Conservation (phyloP, 2,888 invertebrate species). For the Torymus texanus region DNA sequence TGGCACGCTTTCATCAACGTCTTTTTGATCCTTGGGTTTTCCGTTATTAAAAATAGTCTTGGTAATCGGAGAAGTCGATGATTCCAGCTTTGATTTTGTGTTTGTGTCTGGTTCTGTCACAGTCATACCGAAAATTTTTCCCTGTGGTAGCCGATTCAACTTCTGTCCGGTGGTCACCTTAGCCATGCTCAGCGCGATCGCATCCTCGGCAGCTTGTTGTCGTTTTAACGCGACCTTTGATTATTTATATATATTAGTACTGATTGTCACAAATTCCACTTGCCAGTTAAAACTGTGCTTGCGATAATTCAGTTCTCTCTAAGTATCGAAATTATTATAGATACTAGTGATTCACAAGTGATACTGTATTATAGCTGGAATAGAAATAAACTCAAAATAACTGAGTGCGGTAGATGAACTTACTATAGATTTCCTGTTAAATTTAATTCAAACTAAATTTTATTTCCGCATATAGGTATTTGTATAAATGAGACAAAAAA, state of each 20-base stretch:
- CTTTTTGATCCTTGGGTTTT: conserved; percentile 5
- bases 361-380: too few species aligned
- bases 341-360: too few species aligned
- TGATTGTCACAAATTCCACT: too few species aligned
- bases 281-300: too few species aligned
- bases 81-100: conserved; percentile 28
- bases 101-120: conserved; percentile 84
- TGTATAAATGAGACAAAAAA: too few species aligned
- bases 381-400: too few species aligned
- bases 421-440: too few species aligned
- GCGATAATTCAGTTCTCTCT: too few species aligned
- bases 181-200: conserved; percentile 93
- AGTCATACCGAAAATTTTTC: conserved; percentile 92
- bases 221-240: conserved; percentile 92
- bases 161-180: conserved; percentile 87
- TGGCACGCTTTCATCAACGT: background rate
- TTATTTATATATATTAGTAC: background rate
- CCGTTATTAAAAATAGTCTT: conserved; percentile 30
- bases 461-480: too few species aligned
- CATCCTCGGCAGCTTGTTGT: conserved; percentile 98
- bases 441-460: too few species aligned
- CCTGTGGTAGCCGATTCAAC: conserved; percentile 87
- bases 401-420: too few species aligned
- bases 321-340: too few species aligned
- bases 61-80: background rate